These are phyloP conservation scores for Zele albiditarsus DNA, from an alignment of 2,888 invertebrate genomes.

Conservation along the genomic window DNA sequence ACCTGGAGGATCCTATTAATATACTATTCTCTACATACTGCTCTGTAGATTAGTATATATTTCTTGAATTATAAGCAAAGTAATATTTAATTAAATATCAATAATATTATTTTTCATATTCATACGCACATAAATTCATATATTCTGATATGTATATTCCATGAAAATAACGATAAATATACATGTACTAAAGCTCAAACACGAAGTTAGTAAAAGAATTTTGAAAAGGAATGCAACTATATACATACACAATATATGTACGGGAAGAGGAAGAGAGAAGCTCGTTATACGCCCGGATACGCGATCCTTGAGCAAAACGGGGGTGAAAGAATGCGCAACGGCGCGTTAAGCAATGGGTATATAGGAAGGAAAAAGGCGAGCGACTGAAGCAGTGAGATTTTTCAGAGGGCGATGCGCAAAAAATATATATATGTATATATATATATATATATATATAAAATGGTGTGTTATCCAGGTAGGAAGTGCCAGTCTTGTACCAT, in stretches of 20 bases:
- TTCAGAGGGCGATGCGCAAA: slow-evolving; percentile 11
- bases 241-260: slow-evolving; percentile 17
- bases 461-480: neutral
- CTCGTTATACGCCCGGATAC: slow-evolving; percentile 63
- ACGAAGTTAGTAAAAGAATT: neutral
- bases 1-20: no score
- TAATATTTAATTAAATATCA: no score
- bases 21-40: no score
- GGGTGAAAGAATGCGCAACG: slow-evolving; percentile 55
- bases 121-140: neutral
- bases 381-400: slow-evolving; percentile 25
- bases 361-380: slow-evolving; percentile 11
- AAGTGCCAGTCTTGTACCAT: no score
- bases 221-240: slow-evolving; percentile 13
- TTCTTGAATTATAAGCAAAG: no score
- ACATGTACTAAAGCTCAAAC: neutral
- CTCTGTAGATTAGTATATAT: no score
- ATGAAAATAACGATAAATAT: neutral
- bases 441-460: neutral
- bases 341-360: slow-evolving; percentile 53
- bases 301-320: slow-evolving; percentile 55
- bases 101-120: neutral
- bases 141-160: neutral
- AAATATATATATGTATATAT: no score
- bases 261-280: slow-evolving; percentile 44